Evolutionary conservation across 2,888 invertebrate species (phyloP).

Genomic region (Trichacis sp.): DNA sequence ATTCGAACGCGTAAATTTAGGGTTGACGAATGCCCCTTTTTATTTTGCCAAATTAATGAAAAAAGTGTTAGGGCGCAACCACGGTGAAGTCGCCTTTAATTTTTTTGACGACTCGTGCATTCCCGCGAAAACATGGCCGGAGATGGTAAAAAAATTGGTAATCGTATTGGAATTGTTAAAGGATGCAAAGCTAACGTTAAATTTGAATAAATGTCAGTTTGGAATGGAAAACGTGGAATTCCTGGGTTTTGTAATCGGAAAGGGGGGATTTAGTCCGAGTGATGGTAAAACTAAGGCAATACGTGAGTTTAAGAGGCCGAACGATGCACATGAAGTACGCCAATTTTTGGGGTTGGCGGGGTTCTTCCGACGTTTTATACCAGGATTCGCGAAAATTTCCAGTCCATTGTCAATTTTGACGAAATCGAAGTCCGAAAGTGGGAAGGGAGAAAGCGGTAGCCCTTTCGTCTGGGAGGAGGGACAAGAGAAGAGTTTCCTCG

Average conservation of each 20-base stretch:
- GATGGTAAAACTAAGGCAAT: not conserved
- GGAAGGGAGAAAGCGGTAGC: too few relatives aligned
- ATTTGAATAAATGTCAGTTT: not conserved
- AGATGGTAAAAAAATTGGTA: slow-evolving; percentile 43
- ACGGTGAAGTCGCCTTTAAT: slow-evolving; percentile 41
- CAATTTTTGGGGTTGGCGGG: not conserved
- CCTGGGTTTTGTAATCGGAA: too few relatives aligned
- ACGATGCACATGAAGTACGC: not conserved
- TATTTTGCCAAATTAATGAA: too few relatives aligned
- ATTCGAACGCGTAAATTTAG: too few relatives aligned
- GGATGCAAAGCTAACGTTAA: slow-evolving; percentile 14
- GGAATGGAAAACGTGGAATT: too few relatives aligned
- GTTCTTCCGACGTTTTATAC: not conserved
- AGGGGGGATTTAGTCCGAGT: not conserved
- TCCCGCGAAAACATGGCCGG: slow-evolving; percentile 35
- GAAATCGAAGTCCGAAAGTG: not conserved
- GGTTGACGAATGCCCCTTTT: slow-evolving; percentile 51
- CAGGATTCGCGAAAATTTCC: not conserved
- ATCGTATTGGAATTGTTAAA: slow-evolving; percentile 38
- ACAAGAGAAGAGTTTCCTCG: not conserved
- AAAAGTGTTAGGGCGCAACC: too few relatives aligned
- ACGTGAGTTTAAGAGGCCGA: not conserved
- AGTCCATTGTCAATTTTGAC: too few relatives aligned
- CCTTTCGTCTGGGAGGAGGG: not conserved
- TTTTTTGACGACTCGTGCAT: slow-evolving; percentile 54